A percentile compares a stretch with the other conserved stretches of the same genome.
phyloP scores from a whole-genome alignment of 2,797 vertebrate species.

The Ciconia nigra region DNA sequence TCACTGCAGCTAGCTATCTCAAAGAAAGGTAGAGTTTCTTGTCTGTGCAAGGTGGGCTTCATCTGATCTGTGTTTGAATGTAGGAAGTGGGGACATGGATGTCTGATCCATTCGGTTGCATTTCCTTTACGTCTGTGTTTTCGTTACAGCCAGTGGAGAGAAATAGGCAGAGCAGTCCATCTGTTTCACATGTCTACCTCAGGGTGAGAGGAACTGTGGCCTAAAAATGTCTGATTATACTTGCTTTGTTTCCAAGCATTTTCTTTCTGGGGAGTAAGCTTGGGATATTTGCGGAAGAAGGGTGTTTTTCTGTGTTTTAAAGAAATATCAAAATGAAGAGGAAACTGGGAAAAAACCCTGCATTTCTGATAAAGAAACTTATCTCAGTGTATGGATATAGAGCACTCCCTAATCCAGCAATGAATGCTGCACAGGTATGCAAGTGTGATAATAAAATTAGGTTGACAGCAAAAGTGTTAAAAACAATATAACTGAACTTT shows the following conservation, averaged over 20 bases:
- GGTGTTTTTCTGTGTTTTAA: background rate
- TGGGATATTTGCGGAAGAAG: background rate
- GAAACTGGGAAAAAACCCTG: accelerated
- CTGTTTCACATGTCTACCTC: background rate
- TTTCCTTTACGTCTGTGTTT: background rate
- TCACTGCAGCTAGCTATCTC: background rate
- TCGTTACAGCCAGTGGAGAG: background rate
- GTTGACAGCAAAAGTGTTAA: background rate
- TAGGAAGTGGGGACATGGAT: background rate
- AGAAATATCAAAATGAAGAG: background rate
- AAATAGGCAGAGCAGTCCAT: background rate
- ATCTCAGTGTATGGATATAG: background rate
- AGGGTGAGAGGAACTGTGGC: background rate
- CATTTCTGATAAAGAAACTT: background rate
- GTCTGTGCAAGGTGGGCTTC: background rate
- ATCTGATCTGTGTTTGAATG: background rate
- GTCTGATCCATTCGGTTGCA: background rate
- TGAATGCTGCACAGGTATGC: background rate
- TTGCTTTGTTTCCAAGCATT: background rate
- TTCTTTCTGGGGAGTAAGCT: background rate
- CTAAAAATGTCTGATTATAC: background rate
- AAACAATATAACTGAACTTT: background rate
- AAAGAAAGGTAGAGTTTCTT: too few relatives aligned
- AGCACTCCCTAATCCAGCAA: background rate
- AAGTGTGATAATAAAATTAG: background rate